These are phyloP conservation scores for Tenthredo mesomela DNA, from an alignment of 2,888 invertebrate species.

Conservation along the genomic window DNA sequence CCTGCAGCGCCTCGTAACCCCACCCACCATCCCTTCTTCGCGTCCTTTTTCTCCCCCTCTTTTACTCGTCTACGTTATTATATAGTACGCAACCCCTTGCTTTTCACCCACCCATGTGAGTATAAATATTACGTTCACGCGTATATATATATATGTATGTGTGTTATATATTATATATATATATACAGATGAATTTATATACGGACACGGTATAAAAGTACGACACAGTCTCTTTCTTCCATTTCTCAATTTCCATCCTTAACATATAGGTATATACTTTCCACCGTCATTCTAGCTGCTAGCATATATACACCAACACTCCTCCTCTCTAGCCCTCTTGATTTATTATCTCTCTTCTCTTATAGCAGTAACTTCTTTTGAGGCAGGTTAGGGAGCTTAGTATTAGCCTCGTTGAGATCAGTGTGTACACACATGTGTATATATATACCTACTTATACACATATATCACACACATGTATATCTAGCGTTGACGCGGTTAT, in stretches of 20 bases:
- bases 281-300: not conserved
- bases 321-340: conserved; percentile 54
- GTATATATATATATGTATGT: not conserved
- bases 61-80: conserved; percentile 11
- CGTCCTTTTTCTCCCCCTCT: conserved; percentile 35
- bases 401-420: conserved; percentile 61
- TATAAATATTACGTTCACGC: not conserved
- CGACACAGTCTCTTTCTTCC: not conserved
- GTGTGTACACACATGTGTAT: not conserved
- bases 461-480: too few relatives aligned
- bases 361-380: conserved; percentile 65
- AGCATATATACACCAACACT: conserved; percentile 5
- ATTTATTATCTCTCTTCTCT: conserved; percentile 40
- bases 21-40: conserved; percentile 35
- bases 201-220: not conserved
- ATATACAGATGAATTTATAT: not conserved
- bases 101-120: conserved; percentile 8
- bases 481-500: not conserved
- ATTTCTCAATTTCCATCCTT: not conserved
- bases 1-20: not conserved
- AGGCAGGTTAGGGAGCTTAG: conserved; percentile 70
- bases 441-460: not conserved
- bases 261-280: not conserved
- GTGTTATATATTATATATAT: too few relatives aligned
- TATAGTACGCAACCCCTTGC: conserved; percentile 34